Evolutionary conservation across 2,797 vertebrate genomes (phyloP), one percentile per base, ranked within the genome.

Genomic region (Syngnathus acus): DNA sequence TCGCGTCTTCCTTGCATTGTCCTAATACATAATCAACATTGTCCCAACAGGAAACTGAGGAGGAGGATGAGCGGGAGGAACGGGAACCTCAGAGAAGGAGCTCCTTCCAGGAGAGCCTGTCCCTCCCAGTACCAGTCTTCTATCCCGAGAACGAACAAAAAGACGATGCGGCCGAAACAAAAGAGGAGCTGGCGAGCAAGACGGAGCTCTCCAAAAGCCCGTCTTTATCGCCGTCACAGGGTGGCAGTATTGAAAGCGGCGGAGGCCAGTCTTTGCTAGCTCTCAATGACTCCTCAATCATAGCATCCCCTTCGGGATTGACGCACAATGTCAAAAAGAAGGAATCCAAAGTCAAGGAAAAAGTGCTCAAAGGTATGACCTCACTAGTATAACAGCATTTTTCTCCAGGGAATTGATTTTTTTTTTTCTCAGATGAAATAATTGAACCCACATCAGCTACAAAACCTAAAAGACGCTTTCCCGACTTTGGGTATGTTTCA

Each of bases 381-480:
- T 32, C 32, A 4, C 4, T 32, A 32, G 4, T 32, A 32, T 32
- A 32, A 32, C 32, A 32, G 32, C 32, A 32, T 32, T 32, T 32
- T 32, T 32, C 32, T 32, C 32, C 32, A 32, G 2, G 48, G 7
- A 50, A 50, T 50, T 9, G 0, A 9, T 50, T 50, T n/a, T 75
- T 86, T 86, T 59, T 79, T 23, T 9, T 5, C 8, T 9, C 32
- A 94, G 95, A 96, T 72, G 95, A 95, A 68, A 73, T 84, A 61
- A 92, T 66, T 80, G 95, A 97, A 76, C 78, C 78, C 72, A 79
- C 88, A 19, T 60, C 84, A 0, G 72, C 87, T 61, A 94, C 92
- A 67, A 97, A 95, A 83, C 79, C 91, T 50, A 97, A 92, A 89
- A 90, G 94, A 80, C 86, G 94, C 81, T 96, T 96, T 86, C 94